These are phyloP conservation scores for Urosaurus nigricauda DNA, from an alignment of 2,797 vertebrate genomes.

Conservation along the genomic window DNA sequence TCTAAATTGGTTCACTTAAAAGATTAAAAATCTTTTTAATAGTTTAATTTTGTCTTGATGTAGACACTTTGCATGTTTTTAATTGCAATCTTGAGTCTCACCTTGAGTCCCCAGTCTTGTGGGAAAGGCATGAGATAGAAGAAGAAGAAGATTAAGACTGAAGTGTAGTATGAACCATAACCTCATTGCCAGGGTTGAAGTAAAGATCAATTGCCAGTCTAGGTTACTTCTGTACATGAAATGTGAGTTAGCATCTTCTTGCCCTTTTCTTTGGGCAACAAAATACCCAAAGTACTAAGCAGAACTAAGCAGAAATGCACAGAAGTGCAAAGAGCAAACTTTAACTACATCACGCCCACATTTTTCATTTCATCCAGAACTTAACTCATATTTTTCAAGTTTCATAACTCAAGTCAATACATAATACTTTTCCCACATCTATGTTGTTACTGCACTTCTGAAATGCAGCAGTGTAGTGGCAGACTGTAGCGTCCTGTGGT, in stretches of 20 bases:
- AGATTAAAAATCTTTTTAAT: too few species aligned
- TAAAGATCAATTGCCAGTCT: neutral
- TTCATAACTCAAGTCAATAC: neutral
- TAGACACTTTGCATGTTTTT: too few species aligned
- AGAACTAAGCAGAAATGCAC: neutral
- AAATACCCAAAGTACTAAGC: neutral
- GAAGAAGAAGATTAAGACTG: too few species aligned
- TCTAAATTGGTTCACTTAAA: too few species aligned
- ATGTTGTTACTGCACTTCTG: too few species aligned
- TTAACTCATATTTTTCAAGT: neutral
- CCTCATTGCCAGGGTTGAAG: neutral
- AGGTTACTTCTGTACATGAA: neutral
- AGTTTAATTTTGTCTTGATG: too few species aligned
- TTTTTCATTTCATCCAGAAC: constrained; percentile 7
- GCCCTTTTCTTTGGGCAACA: neutral
- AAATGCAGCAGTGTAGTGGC: too few species aligned
- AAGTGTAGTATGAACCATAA: too few species aligned
- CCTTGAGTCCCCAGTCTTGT: too few species aligned
- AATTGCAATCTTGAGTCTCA: too few species aligned
- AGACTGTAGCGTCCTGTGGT: too few species aligned
- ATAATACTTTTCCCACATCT: neutral
- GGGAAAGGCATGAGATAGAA: too few species aligned
- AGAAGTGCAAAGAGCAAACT: neutral
- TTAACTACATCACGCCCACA: neutral
- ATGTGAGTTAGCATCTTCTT: neutral